Evolutionary conservation across 64 coral and sea anemone species (phyloP).

Genomic region (Anthopleura sola): DNA sequence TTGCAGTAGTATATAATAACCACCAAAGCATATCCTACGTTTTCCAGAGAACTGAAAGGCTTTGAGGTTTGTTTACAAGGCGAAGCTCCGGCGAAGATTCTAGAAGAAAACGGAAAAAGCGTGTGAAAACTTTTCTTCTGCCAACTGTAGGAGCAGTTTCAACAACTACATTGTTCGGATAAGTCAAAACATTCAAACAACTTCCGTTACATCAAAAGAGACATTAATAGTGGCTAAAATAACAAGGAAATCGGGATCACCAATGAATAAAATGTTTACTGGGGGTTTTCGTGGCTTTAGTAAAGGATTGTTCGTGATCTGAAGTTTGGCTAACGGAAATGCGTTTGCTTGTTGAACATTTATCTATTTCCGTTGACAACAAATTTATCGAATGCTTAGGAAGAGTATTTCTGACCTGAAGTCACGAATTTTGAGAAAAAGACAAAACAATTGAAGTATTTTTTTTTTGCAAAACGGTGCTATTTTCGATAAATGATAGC

Average conservation of each 20-base stretch:
- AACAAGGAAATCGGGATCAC: not conserved
- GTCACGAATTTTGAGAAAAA: not conserved
- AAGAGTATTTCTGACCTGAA: not conserved
- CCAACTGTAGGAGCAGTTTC: not conserved
- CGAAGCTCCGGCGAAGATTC: not conserved
- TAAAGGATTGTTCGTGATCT: not conserved
- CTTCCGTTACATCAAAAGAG: not conserved
- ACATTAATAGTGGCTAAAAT: not conserved
- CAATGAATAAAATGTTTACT: not conserved
- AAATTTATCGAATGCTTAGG: not conserved
- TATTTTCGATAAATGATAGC: not conserved
- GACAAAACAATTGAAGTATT: not conserved
- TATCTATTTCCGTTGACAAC: not conserved
- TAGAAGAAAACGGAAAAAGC: not conserved
- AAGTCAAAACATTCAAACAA: not conserved
- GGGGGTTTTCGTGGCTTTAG: not conserved
- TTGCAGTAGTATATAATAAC: too few species aligned
- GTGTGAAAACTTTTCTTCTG: not conserved
- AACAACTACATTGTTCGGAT: not conserved
- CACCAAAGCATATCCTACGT: too few species aligned
- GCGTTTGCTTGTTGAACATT: constrained; percentile 5
- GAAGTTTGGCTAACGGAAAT: not conserved
- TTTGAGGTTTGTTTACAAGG: not conserved
- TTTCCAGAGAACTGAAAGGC: too few species aligned
- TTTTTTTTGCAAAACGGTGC: not conserved